A percentile compares a stretch with the other conserved stretches of the same genome.
phyloP scores from a whole-genome alignment of 2,888 invertebrate genomes.

The Sceliomorpha sp. region DNA sequence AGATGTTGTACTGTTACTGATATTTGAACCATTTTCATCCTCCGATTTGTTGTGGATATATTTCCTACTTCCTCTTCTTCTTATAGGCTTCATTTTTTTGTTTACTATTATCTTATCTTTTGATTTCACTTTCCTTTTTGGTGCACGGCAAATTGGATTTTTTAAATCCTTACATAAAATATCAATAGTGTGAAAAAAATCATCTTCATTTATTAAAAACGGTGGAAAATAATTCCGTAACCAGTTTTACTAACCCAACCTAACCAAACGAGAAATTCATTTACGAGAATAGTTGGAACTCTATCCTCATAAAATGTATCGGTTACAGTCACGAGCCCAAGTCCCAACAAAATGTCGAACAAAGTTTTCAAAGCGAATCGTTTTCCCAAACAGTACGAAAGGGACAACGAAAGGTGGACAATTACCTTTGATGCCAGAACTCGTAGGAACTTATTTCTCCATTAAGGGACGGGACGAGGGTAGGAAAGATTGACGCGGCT shows the following conservation, averaged over 20 bases:
- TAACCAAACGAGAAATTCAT: no score
- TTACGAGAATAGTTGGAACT: no score
- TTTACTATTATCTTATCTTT: conserved; percentile 17
- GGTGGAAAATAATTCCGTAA: no score
- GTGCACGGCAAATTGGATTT: conserved; percentile 44
- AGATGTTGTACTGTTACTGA: no score
- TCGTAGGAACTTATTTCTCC: conserved; percentile 55
- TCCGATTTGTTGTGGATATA: no score
- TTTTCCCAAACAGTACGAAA: conserved; percentile 11
- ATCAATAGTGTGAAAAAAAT: conserved; percentile 35
- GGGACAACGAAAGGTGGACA: conserved; percentile 25
- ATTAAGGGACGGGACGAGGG: conserved; percentile 33
- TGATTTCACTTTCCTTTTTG: conserved; percentile 34
- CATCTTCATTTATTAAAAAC: conserved; percentile 38
- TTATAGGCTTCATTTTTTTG: no score
- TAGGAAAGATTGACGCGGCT: conserved; percentile 1
- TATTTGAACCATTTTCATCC: no score
- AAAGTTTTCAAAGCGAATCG: no score
- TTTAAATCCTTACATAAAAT: conserved; percentile 42
- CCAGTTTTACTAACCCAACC: no score
- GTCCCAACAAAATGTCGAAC: no score
- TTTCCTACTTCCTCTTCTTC: conserved; percentile 60
- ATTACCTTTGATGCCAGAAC: conserved; percentile 48
- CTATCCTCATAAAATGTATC: no score
- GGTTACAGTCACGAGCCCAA: no score